These are phyloP conservation scores for Deroplatys truncata DNA, from an alignment of 2,888 invertebrate species.

Conservation along the genomic window DNA sequence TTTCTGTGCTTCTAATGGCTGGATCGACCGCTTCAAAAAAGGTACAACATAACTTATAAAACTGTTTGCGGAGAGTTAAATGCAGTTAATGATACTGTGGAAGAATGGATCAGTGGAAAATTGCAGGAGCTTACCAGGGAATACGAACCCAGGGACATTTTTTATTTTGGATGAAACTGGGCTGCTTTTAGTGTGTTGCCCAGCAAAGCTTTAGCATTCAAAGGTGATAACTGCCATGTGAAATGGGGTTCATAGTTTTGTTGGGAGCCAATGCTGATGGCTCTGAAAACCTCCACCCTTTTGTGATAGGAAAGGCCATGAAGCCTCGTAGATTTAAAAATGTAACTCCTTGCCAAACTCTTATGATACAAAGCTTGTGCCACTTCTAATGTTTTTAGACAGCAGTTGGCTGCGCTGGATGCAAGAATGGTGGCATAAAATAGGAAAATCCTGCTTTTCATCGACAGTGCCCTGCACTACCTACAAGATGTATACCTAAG, in stretches of 20 bases:
- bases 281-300: not conserved
- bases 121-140: not conserved
- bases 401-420: not conserved
- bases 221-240: not conserved
- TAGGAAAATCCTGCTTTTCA: not conserved
- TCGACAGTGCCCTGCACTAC: not conserved
- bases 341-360: too few relatives aligned
- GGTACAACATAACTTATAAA: too few relatives aligned
- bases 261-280: not conserved
- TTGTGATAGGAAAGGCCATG: too few relatives aligned
- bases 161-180: too few relatives aligned
- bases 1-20: not conserved
- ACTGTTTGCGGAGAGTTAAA: too few relatives aligned
- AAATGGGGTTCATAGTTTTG: not conserved
- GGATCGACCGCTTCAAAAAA: too few relatives aligned
- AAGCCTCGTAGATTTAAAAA: too few relatives aligned
- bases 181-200: not conserved
- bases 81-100: too few relatives aligned
- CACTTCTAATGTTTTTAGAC: not conserved
- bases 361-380: not conserved
- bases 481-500: not conserved
- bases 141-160: not conserved
- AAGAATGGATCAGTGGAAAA: not conserved
- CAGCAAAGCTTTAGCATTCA: not conserved
- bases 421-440: not conserved